Evolutionary conservation across 35 echinoderm and acorn worm genomes (phyloP).

Genomic region (Ophiothrix spiculata): DNA sequence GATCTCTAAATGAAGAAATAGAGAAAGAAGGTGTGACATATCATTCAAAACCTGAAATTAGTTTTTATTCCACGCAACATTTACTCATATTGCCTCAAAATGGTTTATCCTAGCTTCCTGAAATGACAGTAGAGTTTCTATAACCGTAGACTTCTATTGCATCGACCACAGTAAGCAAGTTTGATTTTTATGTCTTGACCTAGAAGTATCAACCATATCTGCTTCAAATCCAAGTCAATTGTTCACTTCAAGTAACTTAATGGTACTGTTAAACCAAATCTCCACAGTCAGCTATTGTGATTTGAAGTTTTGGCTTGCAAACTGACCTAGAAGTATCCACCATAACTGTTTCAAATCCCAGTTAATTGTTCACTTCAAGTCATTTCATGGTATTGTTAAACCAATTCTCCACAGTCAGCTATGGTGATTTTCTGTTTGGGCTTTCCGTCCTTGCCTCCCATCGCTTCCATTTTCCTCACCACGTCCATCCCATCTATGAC

Average conservation of each 20-base stretch:
- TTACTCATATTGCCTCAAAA: no score
- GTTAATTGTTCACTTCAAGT: neutral
- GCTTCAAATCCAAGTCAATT: neutral
- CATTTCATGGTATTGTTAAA: conserved; percentile 15
- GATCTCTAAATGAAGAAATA: no score
- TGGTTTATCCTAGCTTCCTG: no score
- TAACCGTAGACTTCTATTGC: no score
- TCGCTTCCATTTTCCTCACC: conserved; percentile 76
- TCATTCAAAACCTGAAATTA: no score
- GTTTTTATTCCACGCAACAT: no score
- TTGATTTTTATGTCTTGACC: no score
- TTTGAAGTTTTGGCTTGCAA: neutral
- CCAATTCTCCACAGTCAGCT: conserved; percentile 89
- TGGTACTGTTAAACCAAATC: conserved; percentile 27
- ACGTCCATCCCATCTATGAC: conserved; percentile 99
- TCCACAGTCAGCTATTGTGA: conserved; percentile 28
- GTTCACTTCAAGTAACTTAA: neutral
- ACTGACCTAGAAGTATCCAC: conserved; percentile 42
- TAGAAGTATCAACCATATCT: no score
- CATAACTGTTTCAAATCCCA: neutral
- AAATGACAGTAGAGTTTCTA: no score
- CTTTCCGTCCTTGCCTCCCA: conserved; percentile 87
- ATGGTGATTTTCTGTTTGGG: conserved; percentile 83
- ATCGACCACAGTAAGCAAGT: no score
- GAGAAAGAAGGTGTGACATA: no score